Evolutionary conservation across 1,140 invertebrate genomes (phyloP), one percentile per base, ranked within the genome.

Genomic region (Drosophila simulans): DNA sequence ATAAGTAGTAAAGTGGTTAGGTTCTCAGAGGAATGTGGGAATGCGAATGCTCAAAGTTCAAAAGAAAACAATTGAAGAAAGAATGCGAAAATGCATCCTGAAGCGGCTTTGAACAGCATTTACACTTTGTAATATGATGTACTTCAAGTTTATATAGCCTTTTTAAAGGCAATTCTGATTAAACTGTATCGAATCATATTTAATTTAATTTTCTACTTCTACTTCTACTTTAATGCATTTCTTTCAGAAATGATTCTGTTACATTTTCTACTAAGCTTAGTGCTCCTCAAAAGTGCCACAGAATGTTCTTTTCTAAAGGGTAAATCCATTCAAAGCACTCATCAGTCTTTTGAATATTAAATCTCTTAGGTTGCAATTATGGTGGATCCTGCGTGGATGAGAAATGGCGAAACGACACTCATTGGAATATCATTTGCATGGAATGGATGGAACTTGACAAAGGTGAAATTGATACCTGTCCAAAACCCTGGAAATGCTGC

Each of bases 1-100:
- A 37, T 73, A 63, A 73, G 42, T 73, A 43, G 56, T 22, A 75
- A 57, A 75, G 43, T 57, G 59, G 62, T 69, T 60, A 48, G 52
- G 62, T 69, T 60, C 56, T 22, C 46, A 56, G 25, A 17, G n/a
- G 31, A 66, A 66, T 69, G 62, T 68, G 63, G 62, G 62, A 69
- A 20, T 13, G 39, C n/a, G 13, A 45, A 2, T 17, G 5, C 4
- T 17, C 22, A 42, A 22, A 40, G 46, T 17, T 12, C 10, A 49
- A 2, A 55, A 4, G 11, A 31, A 40, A 39, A 1, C 3, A 31
- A 37, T 7, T 7, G 20, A 22, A 45, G 20, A 5, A 13, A 2
- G 12, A 22, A 22, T 12, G 5, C 10, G 42, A 20, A 12, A 45
- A 20, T 5, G 1, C 8, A 42, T 15, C 40, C 40, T 42, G 0